Percentiles rank a stretch among this genome's conserved stretches.
Evolutionary conservation across 2,797 vertebrate genomes (phyloP).

Genomic region (Typhlichthys subterraneus): DNA sequence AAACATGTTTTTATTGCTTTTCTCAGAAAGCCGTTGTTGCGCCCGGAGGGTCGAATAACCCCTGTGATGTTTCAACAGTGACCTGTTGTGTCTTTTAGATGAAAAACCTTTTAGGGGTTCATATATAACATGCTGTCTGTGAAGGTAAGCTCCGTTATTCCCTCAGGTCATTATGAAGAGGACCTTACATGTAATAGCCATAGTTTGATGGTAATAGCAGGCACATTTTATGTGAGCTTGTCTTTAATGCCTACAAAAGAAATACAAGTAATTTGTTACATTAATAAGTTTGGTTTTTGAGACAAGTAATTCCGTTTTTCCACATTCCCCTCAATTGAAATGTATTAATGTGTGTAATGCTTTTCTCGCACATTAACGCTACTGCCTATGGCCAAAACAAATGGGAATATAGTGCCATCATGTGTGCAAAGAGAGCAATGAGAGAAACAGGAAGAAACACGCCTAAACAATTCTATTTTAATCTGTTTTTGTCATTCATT

Average conservation of each 20-base stretch:
- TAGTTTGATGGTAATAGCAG: too few species aligned
- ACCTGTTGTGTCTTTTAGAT: background rate
- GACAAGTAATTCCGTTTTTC: too few species aligned
- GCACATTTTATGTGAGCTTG: too few species aligned
- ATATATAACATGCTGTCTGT: background rate
- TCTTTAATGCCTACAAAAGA: too few species aligned
- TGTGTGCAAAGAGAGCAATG: slow-evolving; percentile 29
- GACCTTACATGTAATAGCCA: too few species aligned
- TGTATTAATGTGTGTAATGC: too few species aligned
- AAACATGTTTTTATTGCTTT: slow-evolving; percentile 2
- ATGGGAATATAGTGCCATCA: slow-evolving; percentile 32
- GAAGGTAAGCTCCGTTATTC: background rate
- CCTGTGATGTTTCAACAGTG: background rate
- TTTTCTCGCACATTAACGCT: too few species aligned
- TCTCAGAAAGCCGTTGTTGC: background rate
- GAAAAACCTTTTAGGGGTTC: too few species aligned
- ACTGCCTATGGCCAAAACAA: background rate
- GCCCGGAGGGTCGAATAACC: background rate
- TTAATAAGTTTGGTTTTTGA: too few species aligned
- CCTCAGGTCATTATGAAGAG: too few species aligned
- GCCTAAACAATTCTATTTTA: slow-evolving; percentile 2
- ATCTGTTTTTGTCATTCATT: slow-evolving; percentile 1
- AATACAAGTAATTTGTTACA: too few species aligned
- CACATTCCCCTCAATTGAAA: too few species aligned
- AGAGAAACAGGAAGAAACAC: background rate